These are phyloP conservation scores for Drosophila macrospina DNA, from an alignment of 2,888 invertebrate genomes.

Conservation along the genomic window DNA sequence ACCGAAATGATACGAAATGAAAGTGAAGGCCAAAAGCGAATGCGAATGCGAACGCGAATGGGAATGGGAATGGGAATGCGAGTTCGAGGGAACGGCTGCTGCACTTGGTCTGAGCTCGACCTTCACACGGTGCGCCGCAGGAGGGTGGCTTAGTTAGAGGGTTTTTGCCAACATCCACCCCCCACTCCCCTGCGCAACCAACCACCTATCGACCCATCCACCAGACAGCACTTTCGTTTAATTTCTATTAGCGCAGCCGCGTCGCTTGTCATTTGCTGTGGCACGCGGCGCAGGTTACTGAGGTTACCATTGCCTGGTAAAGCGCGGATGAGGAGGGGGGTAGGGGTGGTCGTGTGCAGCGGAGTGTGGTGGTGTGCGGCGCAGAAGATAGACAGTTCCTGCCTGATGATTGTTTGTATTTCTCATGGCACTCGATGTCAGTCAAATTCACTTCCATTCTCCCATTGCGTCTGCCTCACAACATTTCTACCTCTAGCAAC, in stretches of 20 bases:
- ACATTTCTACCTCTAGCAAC: conserved; percentile 19
- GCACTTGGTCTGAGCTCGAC: conserved; percentile 59
- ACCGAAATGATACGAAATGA: conserved; percentile 51
- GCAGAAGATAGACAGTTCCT: conserved; percentile 21
- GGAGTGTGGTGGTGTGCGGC: conserved; percentile 11
- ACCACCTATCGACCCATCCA: conserved; percentile 14
- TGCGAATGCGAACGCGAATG: conserved; percentile 20
- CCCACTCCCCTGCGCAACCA: no score
- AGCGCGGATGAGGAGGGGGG: not conserved
- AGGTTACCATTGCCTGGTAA: conserved; percentile 60
- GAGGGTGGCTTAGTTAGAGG: conserved; percentile 37
- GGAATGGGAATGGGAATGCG: conserved; percentile 20
- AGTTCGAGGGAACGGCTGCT: conserved; percentile 30
- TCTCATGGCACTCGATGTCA: conserved; percentile 80
- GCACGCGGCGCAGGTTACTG: conserved; percentile 78
- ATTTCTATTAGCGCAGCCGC: conserved; percentile 76
- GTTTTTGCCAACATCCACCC: conserved; percentile 29
- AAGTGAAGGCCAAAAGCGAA: conserved; percentile 40
- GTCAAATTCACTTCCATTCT: conserved; percentile 65
- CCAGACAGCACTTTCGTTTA: conserved; percentile 75
- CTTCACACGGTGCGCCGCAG: conserved; percentile 52
- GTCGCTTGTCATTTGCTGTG: conserved; percentile 68
- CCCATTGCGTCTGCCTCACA: conserved; percentile 29
- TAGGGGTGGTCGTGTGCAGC: not conserved
- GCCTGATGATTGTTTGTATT: conserved; percentile 72